Conservation (phyloP, 2,888 invertebrate genomes). For the Alloscopus bannaensis region DNA sequence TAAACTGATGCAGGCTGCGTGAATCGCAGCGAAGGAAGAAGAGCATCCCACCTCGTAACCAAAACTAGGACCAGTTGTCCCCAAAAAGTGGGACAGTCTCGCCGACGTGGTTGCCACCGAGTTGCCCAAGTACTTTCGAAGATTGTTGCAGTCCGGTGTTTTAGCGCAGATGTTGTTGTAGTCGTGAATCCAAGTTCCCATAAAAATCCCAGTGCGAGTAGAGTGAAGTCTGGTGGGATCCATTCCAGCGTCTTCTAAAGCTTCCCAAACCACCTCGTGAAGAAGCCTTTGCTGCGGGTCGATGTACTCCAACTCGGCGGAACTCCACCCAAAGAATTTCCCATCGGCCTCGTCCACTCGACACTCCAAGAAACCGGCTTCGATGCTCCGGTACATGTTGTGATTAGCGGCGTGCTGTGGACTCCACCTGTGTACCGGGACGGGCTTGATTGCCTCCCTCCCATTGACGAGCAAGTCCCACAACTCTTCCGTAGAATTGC, state of each 20-base stretch:
- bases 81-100: slow-evolving; percentile 35
- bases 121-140: slow-evolving; percentile 55
- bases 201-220: slow-evolving; percentile 39
- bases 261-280: slow-evolving; percentile 55
- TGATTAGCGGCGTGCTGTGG: not conserved
- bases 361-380: slow-evolving; percentile 53
- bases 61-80: slow-evolving; percentile 48
- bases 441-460: slow-evolving; percentile 4
- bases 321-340: slow-evolving; percentile 56
- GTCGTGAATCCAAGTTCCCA: slow-evolving; percentile 56
- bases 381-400: slow-evolving; percentile 5
- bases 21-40: slow-evolving; percentile 49
- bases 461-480: slow-evolving; percentile 33
- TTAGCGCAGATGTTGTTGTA: slow-evolving; percentile 36
- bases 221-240: slow-evolving; percentile 20
- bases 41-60: slow-evolving; percentile 38
- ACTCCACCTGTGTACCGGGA: slow-evolving; percentile 7
- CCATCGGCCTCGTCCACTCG: slow-evolving; percentile 53
- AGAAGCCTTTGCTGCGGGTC: slow-evolving; percentile 47
- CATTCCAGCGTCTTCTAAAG: slow-evolving; percentile 52
- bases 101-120: slow-evolving; percentile 40
- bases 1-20: slow-evolving; percentile 41
- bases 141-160: slow-evolving; percentile 19
- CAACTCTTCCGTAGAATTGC: not conserved
- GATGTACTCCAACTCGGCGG: slow-evolving; percentile 38